Evolutionary conservation across 1,140 invertebrate genomes (phyloP), one percentile per base, ranked within the genome.

Genomic region (Magallana gigas): DNA sequence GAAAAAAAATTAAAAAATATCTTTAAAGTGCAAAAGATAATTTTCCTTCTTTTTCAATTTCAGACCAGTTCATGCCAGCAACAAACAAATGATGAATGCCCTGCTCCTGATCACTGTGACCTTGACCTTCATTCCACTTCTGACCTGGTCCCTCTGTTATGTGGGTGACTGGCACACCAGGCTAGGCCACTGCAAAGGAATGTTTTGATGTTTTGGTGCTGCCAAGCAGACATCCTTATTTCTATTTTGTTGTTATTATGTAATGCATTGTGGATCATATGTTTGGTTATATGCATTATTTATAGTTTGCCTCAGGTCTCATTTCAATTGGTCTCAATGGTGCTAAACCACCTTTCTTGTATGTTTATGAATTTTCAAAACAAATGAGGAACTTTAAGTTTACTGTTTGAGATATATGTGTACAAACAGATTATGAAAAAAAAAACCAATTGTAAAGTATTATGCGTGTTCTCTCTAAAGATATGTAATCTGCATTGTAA

Each of bases 101-200:
- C 84, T 93, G 57, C 71, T 93, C n/a, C 62, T 92, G 85, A 88
- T 93, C 86, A 89, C 89, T 0, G 71, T 91, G 36, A 91, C 90
- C 9, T 83, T 93, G 83, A 90, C 90, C 60, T 58, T 90, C 23
- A 85, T 93, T 6, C 92, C 92, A 1, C 84, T 93, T 11, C 89
- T 93, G 29, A 83, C 89, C 0, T 93, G 92, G 92, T 90, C 91
- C 14, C 29, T 93, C 5, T 93, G 92, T 90, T 92, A 91, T 87
- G 88, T 93, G 56, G 88, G 89, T 82, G 91, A 93, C 86, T 92
- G 91, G 91, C 92, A 93, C 68, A 89, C 83, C 59, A 86, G 88
- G 57, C 83, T 92, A 48, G 91, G 89, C 9, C 92, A 93, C 71
- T 93, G 92, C 62, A 90, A 86, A n/a, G 90, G 88, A 14, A 93